Evolutionary conservation across 2,113 vertebrate species (phyloP), one percentile per base, ranked within the genome.

Genomic region (Arenaria interpres): DNA sequence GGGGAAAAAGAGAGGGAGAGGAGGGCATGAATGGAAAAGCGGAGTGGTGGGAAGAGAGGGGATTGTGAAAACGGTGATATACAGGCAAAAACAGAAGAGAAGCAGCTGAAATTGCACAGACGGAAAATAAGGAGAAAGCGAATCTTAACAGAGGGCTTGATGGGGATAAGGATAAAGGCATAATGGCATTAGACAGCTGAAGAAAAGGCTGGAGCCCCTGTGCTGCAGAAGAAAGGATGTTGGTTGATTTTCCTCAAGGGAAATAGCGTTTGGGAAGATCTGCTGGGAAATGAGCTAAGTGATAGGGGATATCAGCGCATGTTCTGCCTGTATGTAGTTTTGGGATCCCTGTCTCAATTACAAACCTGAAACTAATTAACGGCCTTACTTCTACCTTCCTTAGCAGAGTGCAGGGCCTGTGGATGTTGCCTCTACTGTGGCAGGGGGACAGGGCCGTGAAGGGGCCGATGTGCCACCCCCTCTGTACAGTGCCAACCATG

Each of bases 401-500:
- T 28, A 95, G 82, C 96, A 98, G 97, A 89, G 96, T 54, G 67
- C 98, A 8, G 98, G 97, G 33, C 94, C 98, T 48, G 98, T 98
- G 96, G 98, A 98, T 75, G 97, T 97, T 5, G 97, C 97, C 43
- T 95, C 96, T 5, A 98, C 97, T 59, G 97, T 97, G 33, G 85
- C 97, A 4, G 97, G 97, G 20, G 96, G 97, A 10, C 96, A 98
- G 43, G 97, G 98, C 76, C 98, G 98, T n/a, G 98, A 98, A 75
- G 95, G 96, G 56, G 51, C 97, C 0, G 98, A 98, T 66, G 98
- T 98, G 30, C 97, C 98, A 21, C 98, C 99, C 27, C 98, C 99
- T 1, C 98, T 99, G 33, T 98, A 98, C 80, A 97, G 97, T 89
- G 96, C 98, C 87, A 96, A 97, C 79, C 99, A 99, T 9, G 98